A percentile compares a stretch with the other conserved stretches of the same genome.
Evolutionary conservation across 64 coral and sea anemone genomes (phyloP).

Genomic region (Pachyseris speciosa): DNA sequence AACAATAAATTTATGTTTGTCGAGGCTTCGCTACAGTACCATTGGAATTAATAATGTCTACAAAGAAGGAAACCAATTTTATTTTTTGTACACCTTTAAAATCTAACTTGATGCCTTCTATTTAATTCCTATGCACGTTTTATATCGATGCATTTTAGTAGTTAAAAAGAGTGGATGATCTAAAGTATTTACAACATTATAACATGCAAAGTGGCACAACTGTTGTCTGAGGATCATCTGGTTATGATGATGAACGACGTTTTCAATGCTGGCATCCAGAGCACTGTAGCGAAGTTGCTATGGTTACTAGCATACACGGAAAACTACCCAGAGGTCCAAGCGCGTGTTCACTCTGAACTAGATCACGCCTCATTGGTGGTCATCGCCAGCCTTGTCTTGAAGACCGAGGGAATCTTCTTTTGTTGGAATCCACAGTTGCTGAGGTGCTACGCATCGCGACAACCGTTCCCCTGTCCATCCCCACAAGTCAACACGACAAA

Average conservation of each 20-base stretch:
- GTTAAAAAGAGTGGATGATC: too few species aligned
- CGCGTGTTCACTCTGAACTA: slow-evolving; percentile 55
- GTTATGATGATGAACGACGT: slow-evolving; percentile 74
- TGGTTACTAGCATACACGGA: slow-evolving; percentile 70
- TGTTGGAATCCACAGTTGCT: slow-evolving; percentile 56
- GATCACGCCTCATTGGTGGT: slow-evolving; percentile 63
- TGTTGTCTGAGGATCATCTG: slow-evolving; percentile 63
- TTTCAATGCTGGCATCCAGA: slow-evolving; percentile 66
- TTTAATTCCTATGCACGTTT: too few species aligned
- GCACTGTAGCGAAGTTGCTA: slow-evolving; percentile 44
- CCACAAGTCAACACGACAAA: slow-evolving; percentile 53
- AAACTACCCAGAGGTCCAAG: slow-evolving; percentile 73
- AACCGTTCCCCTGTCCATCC: slow-evolving; percentile 52
- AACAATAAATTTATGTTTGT: too few species aligned
- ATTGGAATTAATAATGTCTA: too few species aligned
- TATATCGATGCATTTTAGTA: too few species aligned
- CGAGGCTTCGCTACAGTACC: too few species aligned
- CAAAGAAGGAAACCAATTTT: too few species aligned
- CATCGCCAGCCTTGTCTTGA: slow-evolving; percentile 43
- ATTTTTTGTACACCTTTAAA: too few species aligned
- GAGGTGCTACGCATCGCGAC: slow-evolving; percentile 55
- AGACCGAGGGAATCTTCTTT: slow-evolving; percentile 49
- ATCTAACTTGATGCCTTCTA: too few species aligned
- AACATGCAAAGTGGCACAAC: background rate
- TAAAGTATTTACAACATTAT: too few species aligned